Percentiles rank a stretch among this genome's conserved stretches.
These are phyloP conservation scores for Sebastes matsubarae DNA, from an alignment of 2,797 vertebrate species.

Conservation along the genomic window DNA sequence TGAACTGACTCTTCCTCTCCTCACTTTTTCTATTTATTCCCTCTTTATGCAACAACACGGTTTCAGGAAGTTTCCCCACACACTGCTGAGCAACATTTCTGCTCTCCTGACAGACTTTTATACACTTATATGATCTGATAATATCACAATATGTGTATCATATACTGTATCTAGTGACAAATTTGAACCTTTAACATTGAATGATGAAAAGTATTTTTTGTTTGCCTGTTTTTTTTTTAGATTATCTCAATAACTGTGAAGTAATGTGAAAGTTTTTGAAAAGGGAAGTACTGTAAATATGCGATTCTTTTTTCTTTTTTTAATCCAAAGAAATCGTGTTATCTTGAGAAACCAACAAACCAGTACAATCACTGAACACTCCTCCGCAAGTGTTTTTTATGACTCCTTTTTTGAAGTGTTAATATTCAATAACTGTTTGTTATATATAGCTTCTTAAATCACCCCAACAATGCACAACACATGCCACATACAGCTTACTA, in stretches of 20 bases:
- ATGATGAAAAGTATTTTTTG: background rate
- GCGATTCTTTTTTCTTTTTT: background rate
- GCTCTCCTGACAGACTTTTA: background rate
- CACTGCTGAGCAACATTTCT: background rate
- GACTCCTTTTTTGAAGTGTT: background rate
- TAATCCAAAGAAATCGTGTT: background rate
- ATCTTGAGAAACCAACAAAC: background rate
- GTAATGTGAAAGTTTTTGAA: background rate
- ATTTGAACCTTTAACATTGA: background rate
- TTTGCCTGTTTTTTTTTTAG: background rate
- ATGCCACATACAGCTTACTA: background rate
- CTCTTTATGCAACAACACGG: background rate
- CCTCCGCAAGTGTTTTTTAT: too few species aligned
- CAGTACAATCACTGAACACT: background rate
- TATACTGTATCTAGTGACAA: background rate
- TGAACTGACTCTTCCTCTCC: background rate
- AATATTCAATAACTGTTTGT: background rate
- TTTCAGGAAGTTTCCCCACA: conserved; percentile 16
- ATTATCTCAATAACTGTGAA: background rate
- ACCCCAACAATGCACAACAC: background rate
- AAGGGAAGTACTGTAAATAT: background rate
- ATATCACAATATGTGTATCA: background rate
- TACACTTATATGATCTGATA: background rate
- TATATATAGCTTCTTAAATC: background rate
- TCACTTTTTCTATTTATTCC: background rate